phyloP scores from a whole-genome alignment of 2,888 invertebrate genomes.

The Cheilosia grossa region DNA sequence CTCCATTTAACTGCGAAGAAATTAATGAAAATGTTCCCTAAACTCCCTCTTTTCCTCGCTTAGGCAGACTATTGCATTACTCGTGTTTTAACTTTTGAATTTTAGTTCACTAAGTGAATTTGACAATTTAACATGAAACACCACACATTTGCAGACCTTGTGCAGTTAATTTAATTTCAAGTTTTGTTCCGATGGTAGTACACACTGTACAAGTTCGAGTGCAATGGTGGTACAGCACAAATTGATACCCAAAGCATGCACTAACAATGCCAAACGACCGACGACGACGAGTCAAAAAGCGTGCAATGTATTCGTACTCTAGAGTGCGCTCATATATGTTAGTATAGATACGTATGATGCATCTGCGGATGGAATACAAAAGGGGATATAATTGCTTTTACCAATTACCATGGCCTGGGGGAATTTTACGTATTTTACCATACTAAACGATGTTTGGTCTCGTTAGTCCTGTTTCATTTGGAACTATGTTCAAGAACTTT shows the following conservation, averaged over 20 bases:
- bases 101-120: conserved; percentile 53
- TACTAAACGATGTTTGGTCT: conserved; percentile 8
- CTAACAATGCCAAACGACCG: neutral
- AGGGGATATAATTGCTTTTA: conserved; percentile 44
- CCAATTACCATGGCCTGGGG: conserved; percentile 39
- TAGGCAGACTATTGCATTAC: conserved; percentile 48
- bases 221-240: neutral
- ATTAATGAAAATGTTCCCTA: conserved; percentile 27
- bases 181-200: conserved; percentile 27
- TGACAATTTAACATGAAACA: conserved; percentile 53
- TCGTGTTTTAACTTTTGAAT: conserved; percentile 30
- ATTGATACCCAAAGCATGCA: conserved; percentile 7
- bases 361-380: conserved; percentile 4
- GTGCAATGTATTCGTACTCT: neutral
- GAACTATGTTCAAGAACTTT: neutral
- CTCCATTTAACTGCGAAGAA: conserved; percentile 13
- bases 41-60: neutral
- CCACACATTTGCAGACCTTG: conserved; percentile 30
- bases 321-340: neutral
- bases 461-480: neutral
- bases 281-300: neutral
- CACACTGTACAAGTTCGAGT: neutral
- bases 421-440: neutral
- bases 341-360: neutral
- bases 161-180: conserved; percentile 62